Base-by-base conservation (phyloP, 37 sponge, comb jelly and placozoan species). In the Theonella swinhoei region DNA sequence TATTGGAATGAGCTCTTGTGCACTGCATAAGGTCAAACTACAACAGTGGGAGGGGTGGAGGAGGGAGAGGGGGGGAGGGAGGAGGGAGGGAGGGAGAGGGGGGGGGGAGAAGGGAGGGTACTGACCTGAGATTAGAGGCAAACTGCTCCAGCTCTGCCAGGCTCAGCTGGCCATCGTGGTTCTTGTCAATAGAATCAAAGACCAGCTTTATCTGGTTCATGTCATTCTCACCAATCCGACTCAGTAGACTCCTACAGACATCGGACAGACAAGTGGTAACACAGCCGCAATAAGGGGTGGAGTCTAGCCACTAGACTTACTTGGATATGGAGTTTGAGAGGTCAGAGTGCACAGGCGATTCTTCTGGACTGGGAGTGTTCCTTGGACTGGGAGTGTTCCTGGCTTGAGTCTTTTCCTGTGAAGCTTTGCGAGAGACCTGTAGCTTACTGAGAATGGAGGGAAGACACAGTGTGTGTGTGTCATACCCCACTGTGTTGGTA, bases 151-250 rank as follows among this genome's bases (percentile, higher is more conserved):
- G 74, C 40, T 94, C 95, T 14, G 30, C 32, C 20, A 47, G n/a
- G 35, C 88, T 85, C 32, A 47, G 54, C 54, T 47, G 54, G 7
- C 54, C 54, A 47, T 47, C 54, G 54, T 47, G 54, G 54, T 47
- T 77, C 35, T 40, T 81, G 86, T 94, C 95, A 43, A 94, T 94
- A 3, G 91, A 79, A 39, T 94, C 80, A 81, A 94, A 94, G 8
- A 90, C 78, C 31, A 88, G 72, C 36, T 64, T 62, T 11, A 94
- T 77, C 71, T 94, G 95, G 32, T 76, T 41, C n/a, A 25, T 73
- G 63, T 88, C 88, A 14, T 72, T 47, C 42, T 76, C 38, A 0
- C 63, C 78, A 32, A 86, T 35, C n/a, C 5, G 20, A 0, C 24
- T 20, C 70, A 86, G 60, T 39, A 80, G 66, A 20, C 62, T 76